Percentiles rank a stretch among this genome's conserved stretches.
Conservation (phyloP, 1,140 invertebrate genomes). For the Drosophila tani region DNA sequence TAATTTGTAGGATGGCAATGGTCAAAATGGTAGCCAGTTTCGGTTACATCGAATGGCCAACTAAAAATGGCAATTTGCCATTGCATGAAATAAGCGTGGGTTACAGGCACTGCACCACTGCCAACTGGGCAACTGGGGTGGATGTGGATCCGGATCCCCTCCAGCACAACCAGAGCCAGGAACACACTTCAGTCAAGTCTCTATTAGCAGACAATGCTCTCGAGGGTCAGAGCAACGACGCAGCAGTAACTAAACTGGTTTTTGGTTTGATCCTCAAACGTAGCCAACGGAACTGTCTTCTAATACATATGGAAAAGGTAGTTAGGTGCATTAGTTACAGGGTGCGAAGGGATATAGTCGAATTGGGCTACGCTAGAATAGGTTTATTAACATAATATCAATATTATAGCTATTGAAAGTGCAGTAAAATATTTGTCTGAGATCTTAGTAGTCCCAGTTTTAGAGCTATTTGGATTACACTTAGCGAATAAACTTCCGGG, state of each 20-base stretch:
- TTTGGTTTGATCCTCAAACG: constrained; percentile 43
- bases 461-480: no score
- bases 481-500: no score
- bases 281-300: constrained; percentile 45
- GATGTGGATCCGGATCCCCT: constrained; percentile 3
- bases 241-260: constrained; percentile 15
- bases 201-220: constrained; percentile 82
- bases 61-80: constrained; percentile 84
- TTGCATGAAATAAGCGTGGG: constrained; percentile 56
- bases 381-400: no score
- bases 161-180: constrained; percentile 9
- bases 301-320: constrained; percentile 72
- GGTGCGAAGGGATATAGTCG: neutral
- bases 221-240: constrained; percentile 8
- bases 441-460: no score
- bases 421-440: no score
- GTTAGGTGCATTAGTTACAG: constrained; percentile 38
- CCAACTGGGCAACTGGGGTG: constrained; percentile 25
- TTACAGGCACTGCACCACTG: constrained; percentile 18
- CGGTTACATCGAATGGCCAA: constrained; percentile 81
- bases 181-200: constrained; percentile 79
- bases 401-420: no score
- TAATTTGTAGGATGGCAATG: constrained; percentile 82
- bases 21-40: constrained; percentile 73
- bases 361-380: neutral